Conservation (phyloP, 2,113 vertebrate genomes). For the Zingel zingel region DNA sequence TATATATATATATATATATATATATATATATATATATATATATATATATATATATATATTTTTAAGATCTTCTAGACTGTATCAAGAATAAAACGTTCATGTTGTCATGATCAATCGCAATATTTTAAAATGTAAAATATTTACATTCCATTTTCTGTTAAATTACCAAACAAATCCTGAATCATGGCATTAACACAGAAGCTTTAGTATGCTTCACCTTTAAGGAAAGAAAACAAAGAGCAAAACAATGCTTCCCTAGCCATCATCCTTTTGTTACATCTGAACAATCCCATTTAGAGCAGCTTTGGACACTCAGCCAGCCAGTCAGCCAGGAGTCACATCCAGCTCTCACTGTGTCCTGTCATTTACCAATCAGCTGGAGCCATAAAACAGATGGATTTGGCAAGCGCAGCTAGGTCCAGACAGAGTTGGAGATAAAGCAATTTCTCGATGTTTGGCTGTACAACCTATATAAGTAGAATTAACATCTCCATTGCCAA, state of each 20-base stretch:
- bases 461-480: conserved; percentile 30
- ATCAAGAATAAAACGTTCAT: conserved; percentile 4
- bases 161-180: conserved; percentile 54
- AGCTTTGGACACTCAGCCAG: conserved; percentile 58
- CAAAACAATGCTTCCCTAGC: conserved; percentile 38
- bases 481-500: conserved; percentile 41
- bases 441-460: conserved; percentile 44
- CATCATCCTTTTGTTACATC: conserved; percentile 63
- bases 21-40: too few relatives aligned
- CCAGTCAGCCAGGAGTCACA: conserved; percentile 65
- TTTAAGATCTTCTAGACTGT: not conserved
- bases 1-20: too few relatives aligned
- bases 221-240: conserved; percentile 18
- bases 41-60: too few relatives aligned
- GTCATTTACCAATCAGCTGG: conserved; percentile 68
- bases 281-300: conserved; percentile 62
- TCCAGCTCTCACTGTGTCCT: conserved; percentile 56
- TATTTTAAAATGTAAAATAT: conserved; percentile 26
- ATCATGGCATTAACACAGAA: conserved; percentile 55
- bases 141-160: conserved; percentile 42
- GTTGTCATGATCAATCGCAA: not conserved
- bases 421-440: conserved; percentile 35
- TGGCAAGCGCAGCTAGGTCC: conserved; percentile 42
- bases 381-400: conserved; percentile 58
- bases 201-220: conserved; percentile 34